Percentiles rank a stretch among this genome's conserved stretches.
Conservation (phyloP, 2,888 invertebrate species). For the Apamea monoglypha region DNA sequence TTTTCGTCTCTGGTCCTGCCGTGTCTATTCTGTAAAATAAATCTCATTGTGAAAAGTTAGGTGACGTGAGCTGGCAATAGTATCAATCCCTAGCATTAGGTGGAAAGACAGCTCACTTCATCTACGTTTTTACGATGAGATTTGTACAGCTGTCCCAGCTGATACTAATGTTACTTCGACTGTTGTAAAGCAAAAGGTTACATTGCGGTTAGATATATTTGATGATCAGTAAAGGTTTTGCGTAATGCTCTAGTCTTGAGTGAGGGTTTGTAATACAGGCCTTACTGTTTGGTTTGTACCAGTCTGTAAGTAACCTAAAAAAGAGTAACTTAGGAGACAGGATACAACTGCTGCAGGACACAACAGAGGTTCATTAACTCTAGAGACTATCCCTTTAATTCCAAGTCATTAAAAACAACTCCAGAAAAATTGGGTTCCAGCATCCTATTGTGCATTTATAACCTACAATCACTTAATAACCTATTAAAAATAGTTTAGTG, state of each 20-base stretch:
- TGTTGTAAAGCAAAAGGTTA: neutral
- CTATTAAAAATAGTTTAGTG: neutral
- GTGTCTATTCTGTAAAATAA: too few relatives aligned
- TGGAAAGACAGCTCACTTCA: too few relatives aligned
- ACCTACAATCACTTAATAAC: constrained; percentile 21
- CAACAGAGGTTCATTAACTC: too few relatives aligned
- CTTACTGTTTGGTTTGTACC: neutral
- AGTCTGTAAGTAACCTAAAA: neutral
- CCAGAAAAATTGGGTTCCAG: neutral
- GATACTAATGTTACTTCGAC: too few relatives aligned
- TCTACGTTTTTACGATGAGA: too few relatives aligned
- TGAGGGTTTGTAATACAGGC: neutral
- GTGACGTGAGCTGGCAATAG: too few relatives aligned
- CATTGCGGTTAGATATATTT: neutral
- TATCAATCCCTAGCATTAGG: too few relatives aligned
- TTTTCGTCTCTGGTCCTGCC: too few relatives aligned
- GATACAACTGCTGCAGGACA: too few relatives aligned
- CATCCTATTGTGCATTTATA: neutral
- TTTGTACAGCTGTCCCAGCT: too few relatives aligned
- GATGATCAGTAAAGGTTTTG: neutral
- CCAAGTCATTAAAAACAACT: neutral
- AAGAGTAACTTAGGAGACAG: neutral
- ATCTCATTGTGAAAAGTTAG: too few relatives aligned
- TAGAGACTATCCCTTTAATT: neutral
- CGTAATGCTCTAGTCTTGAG: neutral